Conservation (phyloP, 1,140 invertebrate species). For the Pseudachorutes palmiensis region DNA sequence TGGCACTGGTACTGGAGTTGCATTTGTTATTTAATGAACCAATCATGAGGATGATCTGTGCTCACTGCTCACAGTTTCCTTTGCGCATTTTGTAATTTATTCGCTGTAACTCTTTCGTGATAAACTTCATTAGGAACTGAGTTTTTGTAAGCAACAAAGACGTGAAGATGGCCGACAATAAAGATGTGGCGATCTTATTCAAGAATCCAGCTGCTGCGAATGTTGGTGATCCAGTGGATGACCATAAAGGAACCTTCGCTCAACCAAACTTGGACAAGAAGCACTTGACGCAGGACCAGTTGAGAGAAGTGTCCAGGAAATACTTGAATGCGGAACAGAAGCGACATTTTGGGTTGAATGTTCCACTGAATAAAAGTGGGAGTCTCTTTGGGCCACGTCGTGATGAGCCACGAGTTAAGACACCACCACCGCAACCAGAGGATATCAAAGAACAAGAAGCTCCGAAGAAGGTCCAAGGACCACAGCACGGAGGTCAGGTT, state of each 20-base stretch:
- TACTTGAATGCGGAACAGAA: not conserved
- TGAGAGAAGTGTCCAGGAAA: not conserved
- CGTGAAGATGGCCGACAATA: not conserved
- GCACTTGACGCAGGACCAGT: not conserved
- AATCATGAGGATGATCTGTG: too few species aligned
- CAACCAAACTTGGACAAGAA: not conserved
- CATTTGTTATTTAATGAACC: too few species aligned
- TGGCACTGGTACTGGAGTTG: too few species aligned
- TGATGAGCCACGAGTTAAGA: not conserved
- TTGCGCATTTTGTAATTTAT: too few species aligned
- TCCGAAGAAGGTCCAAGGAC: not conserved
- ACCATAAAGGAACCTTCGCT: not conserved
- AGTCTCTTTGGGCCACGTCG: not conserved
- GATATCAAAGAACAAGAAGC: not conserved
- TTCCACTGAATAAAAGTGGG: not conserved
- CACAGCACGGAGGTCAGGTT: too few species aligned
- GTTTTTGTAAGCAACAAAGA: too few species aligned
- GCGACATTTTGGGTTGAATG: not conserved
- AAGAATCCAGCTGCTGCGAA: too few species aligned
- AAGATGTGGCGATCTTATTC: not conserved
- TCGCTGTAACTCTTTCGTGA: too few species aligned
- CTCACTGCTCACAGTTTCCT: too few species aligned
- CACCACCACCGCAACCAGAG: not conserved
- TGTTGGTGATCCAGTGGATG: not conserved
- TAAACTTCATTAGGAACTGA: too few species aligned